These are phyloP conservation scores for Orchesellides sinensis DNA, from an alignment of 2,888 invertebrate species.

Conservation along the genomic window DNA sequence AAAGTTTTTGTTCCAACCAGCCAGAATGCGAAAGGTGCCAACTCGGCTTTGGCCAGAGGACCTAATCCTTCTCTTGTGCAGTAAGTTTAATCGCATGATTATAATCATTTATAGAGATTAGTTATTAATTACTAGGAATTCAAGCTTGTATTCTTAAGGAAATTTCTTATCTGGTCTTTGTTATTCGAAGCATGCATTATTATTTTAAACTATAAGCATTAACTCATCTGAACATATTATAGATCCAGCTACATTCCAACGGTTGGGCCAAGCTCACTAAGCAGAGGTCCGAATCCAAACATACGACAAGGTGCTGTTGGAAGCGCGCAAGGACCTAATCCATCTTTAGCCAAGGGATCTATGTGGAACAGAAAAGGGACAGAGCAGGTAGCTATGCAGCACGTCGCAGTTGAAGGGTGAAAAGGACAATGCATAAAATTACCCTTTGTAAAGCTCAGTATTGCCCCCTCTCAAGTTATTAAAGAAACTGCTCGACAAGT, in stretches of 20 bases:
- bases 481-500: not conserved
- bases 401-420: conserved; percentile 67
- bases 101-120: conserved; percentile 7
- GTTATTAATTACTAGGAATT: conserved; percentile 52
- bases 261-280: conserved; percentile 76
- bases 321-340: conserved; percentile 83
- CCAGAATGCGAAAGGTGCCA: conserved; percentile 72
- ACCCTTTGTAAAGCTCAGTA: not conserved
- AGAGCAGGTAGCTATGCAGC: conserved; percentile 58
- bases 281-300: conserved; percentile 84
- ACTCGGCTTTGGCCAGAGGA: conserved; percentile 70
- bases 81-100: conserved; percentile 59
- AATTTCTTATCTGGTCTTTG: conserved; percentile 38
- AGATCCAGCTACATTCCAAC: conserved; percentile 70
- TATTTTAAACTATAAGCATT: not conserved
- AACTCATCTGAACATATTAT: not conserved
- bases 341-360: conserved; percentile 68
- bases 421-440: not conserved
- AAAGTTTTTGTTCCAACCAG: conserved; percentile 63
- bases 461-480: too few relatives aligned
- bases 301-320: conserved; percentile 89
- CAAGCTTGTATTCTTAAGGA: conserved; percentile 11
- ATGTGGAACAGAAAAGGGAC: conserved; percentile 64
- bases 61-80: conserved; percentile 72
- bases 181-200: conserved; percentile 18